phyloP scores from a whole-genome alignment of 2,888 invertebrate genomes.

The Synanthedon vespiformis region DNA sequence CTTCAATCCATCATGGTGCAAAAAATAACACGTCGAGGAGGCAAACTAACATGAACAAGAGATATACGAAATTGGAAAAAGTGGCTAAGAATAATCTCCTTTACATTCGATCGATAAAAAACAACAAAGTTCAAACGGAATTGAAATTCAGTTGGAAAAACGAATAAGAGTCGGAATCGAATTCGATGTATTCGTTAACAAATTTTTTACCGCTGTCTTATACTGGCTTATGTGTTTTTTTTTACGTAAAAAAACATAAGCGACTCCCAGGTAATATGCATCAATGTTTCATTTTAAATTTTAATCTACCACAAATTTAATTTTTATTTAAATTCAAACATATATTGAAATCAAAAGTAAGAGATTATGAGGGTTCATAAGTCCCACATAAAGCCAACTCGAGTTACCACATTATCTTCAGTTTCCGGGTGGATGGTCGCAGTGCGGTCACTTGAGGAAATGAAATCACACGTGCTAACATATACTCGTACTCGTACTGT shows the following conservation, averaged over 20 bases:
- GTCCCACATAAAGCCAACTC: not conserved
- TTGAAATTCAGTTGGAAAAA: constrained; percentile 26
- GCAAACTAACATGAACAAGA: not conserved
- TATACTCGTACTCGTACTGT: not conserved
- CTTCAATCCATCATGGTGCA: constrained; percentile 1
- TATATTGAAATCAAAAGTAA: too few species aligned
- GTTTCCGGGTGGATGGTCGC: constrained; percentile 3
- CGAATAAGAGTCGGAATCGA: constrained; percentile 20
- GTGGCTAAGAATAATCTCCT: not conserved
- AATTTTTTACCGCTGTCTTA: constrained; percentile 16
- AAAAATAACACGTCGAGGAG: not conserved
- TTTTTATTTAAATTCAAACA: too few species aligned
- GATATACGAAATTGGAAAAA: not conserved
- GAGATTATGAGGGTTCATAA: not conserved
- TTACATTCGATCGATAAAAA: not conserved
- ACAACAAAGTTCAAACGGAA: constrained; percentile 17
- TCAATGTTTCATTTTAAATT: too few species aligned
- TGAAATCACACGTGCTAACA: constrained; percentile 3
- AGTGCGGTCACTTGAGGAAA: constrained; percentile 3
- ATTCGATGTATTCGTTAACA: constrained; percentile 25
- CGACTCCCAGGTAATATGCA: too few species aligned
- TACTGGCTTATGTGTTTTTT: too few species aligned
- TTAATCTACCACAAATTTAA: too few species aligned
- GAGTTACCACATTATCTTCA: constrained; percentile 1
- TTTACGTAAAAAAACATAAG: too few species aligned